These are phyloP conservation scores for Nephrocerus scutellatus DNA, from an alignment of 2,888 invertebrate species.

Conservation along the genomic window DNA sequence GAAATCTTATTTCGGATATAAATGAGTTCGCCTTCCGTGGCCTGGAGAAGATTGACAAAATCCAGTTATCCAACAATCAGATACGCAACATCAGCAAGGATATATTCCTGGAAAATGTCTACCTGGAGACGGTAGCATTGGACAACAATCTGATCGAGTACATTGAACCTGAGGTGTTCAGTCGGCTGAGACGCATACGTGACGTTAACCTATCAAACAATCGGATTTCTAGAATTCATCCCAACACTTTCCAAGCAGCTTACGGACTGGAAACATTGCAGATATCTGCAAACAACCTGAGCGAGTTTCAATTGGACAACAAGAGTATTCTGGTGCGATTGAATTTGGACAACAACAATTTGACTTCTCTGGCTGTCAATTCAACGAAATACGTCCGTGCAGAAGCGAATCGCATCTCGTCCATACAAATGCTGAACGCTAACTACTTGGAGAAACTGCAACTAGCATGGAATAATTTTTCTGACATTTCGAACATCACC, in stretches of 20 bases:
- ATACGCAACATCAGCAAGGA: slow-evolving; percentile 33
- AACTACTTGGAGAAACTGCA: slow-evolving; percentile 36
- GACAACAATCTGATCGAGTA: slow-evolving; percentile 38
- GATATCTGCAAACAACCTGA: slow-evolving; percentile 32
- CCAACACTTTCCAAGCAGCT: slow-evolving; percentile 38
- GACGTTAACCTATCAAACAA: slow-evolving; percentile 42
- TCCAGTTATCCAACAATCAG: slow-evolving; percentile 37
- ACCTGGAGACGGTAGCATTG: slow-evolving; percentile 36
- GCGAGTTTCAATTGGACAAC: slow-evolving; percentile 31
- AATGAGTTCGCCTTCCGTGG: slow-evolving; percentile 42
- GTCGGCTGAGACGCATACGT: slow-evolving; percentile 37
- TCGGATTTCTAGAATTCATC: slow-evolving; percentile 33
- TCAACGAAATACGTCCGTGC: slow-evolving; percentile 39
- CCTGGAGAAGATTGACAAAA: slow-evolving; percentile 35
- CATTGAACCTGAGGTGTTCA: slow-evolving; percentile 39
- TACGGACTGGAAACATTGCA: slow-evolving; percentile 36
- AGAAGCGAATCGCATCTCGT: slow-evolving; percentile 37
- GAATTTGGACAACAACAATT: slow-evolving; percentile 36
- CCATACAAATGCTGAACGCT: slow-evolving; percentile 30
- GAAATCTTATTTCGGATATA: slow-evolving; percentile 33
- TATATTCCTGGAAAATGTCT: slow-evolving; percentile 39
- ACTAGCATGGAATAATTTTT: slow-evolving; percentile 34
- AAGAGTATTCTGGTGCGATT: slow-evolving; percentile 36
- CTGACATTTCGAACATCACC: slow-evolving; percentile 37
- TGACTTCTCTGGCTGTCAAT: slow-evolving; percentile 36